A percentile compares a stretch with the other conserved stretches of the same genome.
Conservation (phyloP, 2,888 invertebrate species). For the Leptopilina myrica region DNA sequence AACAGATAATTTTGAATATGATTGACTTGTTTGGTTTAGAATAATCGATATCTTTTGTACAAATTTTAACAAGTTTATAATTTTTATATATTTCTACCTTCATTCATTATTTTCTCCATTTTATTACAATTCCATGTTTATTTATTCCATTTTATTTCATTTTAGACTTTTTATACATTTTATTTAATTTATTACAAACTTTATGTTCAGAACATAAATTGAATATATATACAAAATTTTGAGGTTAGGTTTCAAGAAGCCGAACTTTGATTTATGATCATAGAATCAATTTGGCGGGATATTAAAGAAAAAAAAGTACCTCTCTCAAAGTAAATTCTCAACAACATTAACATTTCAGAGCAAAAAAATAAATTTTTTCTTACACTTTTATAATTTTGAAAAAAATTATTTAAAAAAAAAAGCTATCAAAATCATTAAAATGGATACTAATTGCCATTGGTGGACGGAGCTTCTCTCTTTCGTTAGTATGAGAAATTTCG, state of each 20-base stretch:
- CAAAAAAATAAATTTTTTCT: not conserved
- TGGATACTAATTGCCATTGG: not conserved
- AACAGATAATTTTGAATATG: too few species aligned
- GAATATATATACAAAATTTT: not conserved
- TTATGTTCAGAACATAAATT: too few species aligned
- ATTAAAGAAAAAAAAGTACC: not conserved
- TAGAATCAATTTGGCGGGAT: not conserved
- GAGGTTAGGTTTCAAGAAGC: not conserved
- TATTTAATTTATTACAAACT: too few species aligned
- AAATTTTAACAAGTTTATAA: too few species aligned
- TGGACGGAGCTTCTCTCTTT: not conserved
- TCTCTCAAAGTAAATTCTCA: not conserved
- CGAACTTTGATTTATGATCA: not conserved
- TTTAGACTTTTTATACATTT: too few species aligned
- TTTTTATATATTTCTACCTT: too few species aligned
- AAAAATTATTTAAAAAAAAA: not conserved
- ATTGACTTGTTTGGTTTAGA: too few species aligned
- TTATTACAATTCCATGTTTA: too few species aligned
- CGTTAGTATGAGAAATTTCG: not conserved
- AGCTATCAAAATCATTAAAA: not conserved
- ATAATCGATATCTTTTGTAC: too few species aligned
- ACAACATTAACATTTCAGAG: not conserved
- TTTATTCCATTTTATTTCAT: too few species aligned
- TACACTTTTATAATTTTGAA: not conserved
- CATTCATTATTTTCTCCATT: too few species aligned